These are phyloP conservation scores for Prionace glauca DNA, from an alignment of 2,797 vertebrate genomes.

Conservation along the genomic window DNA sequence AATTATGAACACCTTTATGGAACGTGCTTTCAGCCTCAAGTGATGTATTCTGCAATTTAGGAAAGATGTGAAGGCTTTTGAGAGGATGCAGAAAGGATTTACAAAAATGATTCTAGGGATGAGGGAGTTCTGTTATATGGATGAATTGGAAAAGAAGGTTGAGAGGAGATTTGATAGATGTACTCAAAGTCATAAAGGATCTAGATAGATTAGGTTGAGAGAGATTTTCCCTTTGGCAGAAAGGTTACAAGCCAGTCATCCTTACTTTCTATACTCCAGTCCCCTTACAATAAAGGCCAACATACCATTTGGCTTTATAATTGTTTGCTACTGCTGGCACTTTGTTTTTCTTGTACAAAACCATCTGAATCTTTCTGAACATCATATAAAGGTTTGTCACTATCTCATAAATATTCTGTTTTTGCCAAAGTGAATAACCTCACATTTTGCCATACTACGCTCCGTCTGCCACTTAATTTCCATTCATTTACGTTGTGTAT, in stretches of 20 bases:
- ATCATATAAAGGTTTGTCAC: neutral
- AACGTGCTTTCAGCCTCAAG: too few species aligned
- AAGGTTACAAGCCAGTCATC: neutral
- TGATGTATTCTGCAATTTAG: neutral
- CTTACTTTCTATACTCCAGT: neutral
- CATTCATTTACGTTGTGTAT: neutral
- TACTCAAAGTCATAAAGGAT: neutral
- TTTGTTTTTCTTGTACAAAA: neutral
- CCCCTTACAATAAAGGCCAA: neutral
- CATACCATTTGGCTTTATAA: neutral
- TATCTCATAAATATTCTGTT: neutral
- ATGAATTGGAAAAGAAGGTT: neutral
- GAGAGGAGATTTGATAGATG: neutral
- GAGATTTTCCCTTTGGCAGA: neutral
- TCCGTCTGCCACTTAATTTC: neutral
- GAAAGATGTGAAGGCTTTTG: neutral
- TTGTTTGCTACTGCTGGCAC: neutral
- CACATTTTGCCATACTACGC: neutral
- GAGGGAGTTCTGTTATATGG: neutral
- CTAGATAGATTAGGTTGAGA: neutral
- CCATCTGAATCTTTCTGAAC: neutral
- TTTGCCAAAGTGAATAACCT: neutral
- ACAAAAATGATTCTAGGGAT: too few species aligned
- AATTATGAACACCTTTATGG: too few species aligned
- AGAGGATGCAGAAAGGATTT: neutral